Evolutionary conservation across 2,797 vertebrate genomes (phyloP).

Genomic region (Macroramphosus scolopax): DNA sequence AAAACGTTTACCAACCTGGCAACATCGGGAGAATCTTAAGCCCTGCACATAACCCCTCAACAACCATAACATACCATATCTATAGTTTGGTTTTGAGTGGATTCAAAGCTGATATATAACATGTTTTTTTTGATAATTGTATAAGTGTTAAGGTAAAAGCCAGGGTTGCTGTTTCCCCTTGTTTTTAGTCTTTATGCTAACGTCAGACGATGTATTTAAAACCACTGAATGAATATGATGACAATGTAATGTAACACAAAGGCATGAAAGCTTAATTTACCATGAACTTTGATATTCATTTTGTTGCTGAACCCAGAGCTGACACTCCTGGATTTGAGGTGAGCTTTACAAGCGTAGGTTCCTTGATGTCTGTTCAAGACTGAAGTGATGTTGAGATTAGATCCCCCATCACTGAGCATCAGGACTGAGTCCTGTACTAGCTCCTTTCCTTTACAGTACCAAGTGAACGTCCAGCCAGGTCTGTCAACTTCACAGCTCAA

Average conservation of each 20-base stretch:
- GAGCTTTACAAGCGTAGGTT: slow-evolving; percentile 44
- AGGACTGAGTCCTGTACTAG: rapidly evolving
- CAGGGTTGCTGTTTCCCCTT: too few relatives aligned
- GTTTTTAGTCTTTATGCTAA: too few relatives aligned
- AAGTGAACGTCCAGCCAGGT: slow-evolving; percentile 41
- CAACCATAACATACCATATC: too few relatives aligned
- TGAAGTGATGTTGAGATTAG: slow-evolving; percentile 14
- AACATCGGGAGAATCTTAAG: too few relatives aligned
- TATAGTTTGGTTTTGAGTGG: too few relatives aligned
- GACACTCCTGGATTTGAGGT: background rate
- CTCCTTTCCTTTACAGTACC: slow-evolving; percentile 13
- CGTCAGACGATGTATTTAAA: background rate
- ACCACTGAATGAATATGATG: background rate
- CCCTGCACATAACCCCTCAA: too few relatives aligned
- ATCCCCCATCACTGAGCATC: rapidly evolving
- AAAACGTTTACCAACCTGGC: too few relatives aligned
- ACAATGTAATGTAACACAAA: background rate
- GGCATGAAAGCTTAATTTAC: slow-evolving; percentile 32
- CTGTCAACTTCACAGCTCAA: slow-evolving; percentile 25
- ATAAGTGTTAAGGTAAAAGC: too few relatives aligned
- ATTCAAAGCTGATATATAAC: too few relatives aligned
- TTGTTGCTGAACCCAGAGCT: slow-evolving; percentile 29
- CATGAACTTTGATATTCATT: slow-evolving; percentile 9
- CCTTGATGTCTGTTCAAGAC: background rate
- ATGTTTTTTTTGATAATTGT: too few relatives aligned